A percentile compares a stretch with the other conserved stretches of the same genome.
Evolutionary conservation across 2,113 vertebrate genomes (phyloP).

Genomic region (Silurus glanis): DNA sequence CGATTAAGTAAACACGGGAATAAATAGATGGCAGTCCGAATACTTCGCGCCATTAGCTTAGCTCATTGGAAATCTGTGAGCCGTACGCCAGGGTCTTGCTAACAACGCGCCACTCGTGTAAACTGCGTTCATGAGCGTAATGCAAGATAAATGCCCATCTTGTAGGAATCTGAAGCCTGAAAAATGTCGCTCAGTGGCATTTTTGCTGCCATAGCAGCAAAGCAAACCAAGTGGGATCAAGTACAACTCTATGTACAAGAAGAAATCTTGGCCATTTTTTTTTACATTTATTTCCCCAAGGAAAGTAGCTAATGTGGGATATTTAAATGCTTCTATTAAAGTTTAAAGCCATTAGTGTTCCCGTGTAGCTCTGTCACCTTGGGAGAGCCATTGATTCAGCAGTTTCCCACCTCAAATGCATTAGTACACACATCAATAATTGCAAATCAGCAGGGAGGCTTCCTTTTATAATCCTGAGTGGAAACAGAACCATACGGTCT

Average conservation of each 20-base stretch:
- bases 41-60: constrained; percentile 49
- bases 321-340: constrained; percentile 35
- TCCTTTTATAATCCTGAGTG: constrained; percentile 33
- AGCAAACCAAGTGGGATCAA: background rate
- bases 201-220: constrained; percentile 12
- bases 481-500: constrained; percentile 17
- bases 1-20: constrained; percentile 54
- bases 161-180: constrained; percentile 22
- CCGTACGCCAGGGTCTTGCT: constrained; percentile 29
- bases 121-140: constrained; percentile 38
- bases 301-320: constrained; percentile 19
- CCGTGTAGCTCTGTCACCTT: constrained; percentile 19
- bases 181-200: background rate
- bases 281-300: background rate
- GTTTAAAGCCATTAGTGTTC: constrained; percentile 19
- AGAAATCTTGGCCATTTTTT: constrained; percentile 1
- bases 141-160: constrained; percentile 44
- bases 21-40: constrained; percentile 40
- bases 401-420: constrained; percentile 33
- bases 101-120: constrained; percentile 17
- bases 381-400: constrained; percentile 31
- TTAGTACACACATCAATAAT: constrained; percentile 36
- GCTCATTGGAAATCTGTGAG: constrained; percentile 53
- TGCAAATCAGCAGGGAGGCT: constrained; percentile 37
- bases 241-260: background rate